Evolutionary conservation across 2,797 vertebrate species (phyloP).

Genomic region (Tadarida brasiliensis): DNA sequence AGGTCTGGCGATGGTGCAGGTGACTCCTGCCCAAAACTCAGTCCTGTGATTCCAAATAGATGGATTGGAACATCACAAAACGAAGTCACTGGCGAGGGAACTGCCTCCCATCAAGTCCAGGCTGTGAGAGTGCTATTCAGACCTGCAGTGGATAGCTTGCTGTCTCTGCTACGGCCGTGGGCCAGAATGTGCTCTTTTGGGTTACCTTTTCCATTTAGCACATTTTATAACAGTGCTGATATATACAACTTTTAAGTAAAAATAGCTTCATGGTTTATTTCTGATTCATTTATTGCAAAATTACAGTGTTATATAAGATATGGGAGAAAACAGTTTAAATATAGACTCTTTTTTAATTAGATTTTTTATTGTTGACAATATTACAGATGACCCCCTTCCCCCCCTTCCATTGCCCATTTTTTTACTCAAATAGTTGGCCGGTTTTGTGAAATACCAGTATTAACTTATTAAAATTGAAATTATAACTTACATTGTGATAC

Average conservation of each 20-base stretch:
- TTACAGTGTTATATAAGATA: background rate
- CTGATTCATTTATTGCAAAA: background rate
- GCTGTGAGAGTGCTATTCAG: too few relatives aligned
- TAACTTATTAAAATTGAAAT: constrained; percentile 18
- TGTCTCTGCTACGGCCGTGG: accelerated
- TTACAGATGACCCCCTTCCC: too few relatives aligned
- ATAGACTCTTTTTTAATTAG: background rate
- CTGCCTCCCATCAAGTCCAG: background rate
- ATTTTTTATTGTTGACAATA: too few relatives aligned
- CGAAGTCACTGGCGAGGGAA: background rate
- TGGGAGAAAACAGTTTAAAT: background rate
- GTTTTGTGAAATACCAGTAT: constrained; percentile 22
- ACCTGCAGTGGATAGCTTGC: background rate
- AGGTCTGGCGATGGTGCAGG: background rate
- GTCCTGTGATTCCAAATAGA: background rate
- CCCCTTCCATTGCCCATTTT: background rate
- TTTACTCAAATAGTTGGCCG: background rate
- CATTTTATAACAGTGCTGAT: background rate
- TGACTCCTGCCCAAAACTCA: background rate
- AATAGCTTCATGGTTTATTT: constrained; percentile 25
- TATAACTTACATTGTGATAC: background rate
- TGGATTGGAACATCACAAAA: background rate
- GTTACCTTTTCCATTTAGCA: background rate
- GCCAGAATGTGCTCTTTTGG: background rate
- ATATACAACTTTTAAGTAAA: background rate